A percentile compares a stretch with the other conserved stretches of the same genome.
Conservation (phyloP, 1,140 invertebrate genomes). For the Daktulosphaira vitifoliae region DNA sequence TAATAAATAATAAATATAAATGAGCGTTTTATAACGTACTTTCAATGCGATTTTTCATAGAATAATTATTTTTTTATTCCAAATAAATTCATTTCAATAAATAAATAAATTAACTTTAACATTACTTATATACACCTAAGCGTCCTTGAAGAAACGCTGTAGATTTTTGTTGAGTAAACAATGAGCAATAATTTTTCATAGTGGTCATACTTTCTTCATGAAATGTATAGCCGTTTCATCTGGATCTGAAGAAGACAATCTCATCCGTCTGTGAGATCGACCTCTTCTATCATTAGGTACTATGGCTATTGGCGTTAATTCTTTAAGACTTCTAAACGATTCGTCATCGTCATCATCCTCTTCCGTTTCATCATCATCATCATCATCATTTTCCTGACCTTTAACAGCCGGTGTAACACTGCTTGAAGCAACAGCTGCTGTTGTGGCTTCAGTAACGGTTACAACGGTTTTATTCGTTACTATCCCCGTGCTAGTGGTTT, state of each 20-base stretch:
- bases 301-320: conserved; percentile 4
- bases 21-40: no score
- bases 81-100: neutral
- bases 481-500: no score
- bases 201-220: conserved; percentile 25
- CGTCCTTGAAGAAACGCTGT: neutral
- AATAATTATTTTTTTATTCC: no score
- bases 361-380: conserved; percentile 32
- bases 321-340: conserved; percentile 6
- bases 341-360: conserved; percentile 19
- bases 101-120: conserved; percentile 17
- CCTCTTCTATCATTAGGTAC: conserved; percentile 25
- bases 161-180: no score
- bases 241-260: conserved; percentile 34
- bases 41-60: no score
- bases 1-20: neutral
- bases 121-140: no score
- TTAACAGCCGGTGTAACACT: neutral
- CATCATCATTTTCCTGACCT: conserved; percentile 9
- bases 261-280: conserved; percentile 37
- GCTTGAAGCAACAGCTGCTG: neutral
- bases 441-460: neutral
- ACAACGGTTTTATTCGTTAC: neutral
- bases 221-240: conserved; percentile 26
- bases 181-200: no score